A percentile compares a stretch with the other conserved stretches of the same genome.
Evolutionary conservation across 2,113 vertebrate species (phyloP).

Genomic region (Acanthisitta chloris): DNA sequence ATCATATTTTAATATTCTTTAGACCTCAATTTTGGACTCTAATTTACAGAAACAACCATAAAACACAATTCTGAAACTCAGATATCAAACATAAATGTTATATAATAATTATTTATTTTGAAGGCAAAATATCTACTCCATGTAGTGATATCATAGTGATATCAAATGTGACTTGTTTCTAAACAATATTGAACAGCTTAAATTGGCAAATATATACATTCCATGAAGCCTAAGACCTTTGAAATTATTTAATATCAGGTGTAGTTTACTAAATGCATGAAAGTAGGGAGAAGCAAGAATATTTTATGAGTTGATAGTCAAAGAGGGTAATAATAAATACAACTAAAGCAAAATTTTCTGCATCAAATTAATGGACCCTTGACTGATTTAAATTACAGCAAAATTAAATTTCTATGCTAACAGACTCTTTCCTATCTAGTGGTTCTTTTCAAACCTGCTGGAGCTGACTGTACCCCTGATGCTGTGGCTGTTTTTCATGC

Average conservation of each 20-base stretch:
- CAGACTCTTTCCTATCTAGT: background rate
- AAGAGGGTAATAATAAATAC: background rate
- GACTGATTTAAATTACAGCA: background rate
- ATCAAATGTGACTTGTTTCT: background rate
- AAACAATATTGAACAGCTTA: background rate
- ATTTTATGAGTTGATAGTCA: background rate
- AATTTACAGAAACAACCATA: background rate
- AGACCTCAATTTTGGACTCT: background rate
- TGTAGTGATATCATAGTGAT: background rate
- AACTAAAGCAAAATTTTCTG: background rate
- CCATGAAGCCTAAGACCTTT: background rate
- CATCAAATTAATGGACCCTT: background rate
- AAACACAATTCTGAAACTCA: background rate
- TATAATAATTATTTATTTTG: background rate
- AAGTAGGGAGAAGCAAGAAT: background rate
- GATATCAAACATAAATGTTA: background rate
- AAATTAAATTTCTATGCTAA: background rate
- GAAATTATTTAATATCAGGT: background rate
- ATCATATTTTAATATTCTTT: background rate
- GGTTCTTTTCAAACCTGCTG: background rate
- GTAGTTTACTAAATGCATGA: background rate
- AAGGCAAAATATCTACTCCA: background rate
- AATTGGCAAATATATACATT: background rate
- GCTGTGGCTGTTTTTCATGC: background rate
- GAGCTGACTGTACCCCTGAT: background rate